Evolutionary conservation across 2,797 vertebrate species (phyloP).

Genomic region (Phoxinus dragarum): DNA sequence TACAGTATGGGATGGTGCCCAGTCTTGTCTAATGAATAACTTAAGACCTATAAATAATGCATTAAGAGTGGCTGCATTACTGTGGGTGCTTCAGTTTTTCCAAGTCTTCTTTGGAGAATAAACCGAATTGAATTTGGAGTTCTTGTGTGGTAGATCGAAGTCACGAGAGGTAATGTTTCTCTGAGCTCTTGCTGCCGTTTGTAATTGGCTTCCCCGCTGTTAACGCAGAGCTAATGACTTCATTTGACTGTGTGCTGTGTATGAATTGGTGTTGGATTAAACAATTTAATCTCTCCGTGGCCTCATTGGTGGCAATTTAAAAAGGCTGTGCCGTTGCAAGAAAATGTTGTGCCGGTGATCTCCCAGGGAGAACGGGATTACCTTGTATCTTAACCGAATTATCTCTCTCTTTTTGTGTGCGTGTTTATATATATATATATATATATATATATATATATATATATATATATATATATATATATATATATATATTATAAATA

Average conservation of each 20-base stretch:
- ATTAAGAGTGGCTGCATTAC: constrained; percentile 50
- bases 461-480: neutral
- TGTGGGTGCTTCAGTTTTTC: constrained; percentile 47
- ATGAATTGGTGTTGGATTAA: constrained; percentile 59
- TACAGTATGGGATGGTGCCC: constrained; percentile 65
- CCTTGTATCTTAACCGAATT: neutral
- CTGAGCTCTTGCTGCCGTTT: constrained; percentile 32
- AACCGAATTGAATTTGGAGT: constrained; percentile 40
- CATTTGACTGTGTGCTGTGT: constrained; percentile 60
- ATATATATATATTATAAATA: too few relatives aligned
- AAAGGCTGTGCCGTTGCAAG: constrained; percentile 61
- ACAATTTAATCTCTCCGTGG: constrained; percentile 62
- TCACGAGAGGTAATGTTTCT: constrained; percentile 30
- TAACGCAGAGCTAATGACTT: constrained; percentile 64
- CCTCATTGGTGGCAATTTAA: constrained; percentile 62
- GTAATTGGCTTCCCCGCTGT: constrained; percentile 57
- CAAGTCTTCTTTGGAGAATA: constrained; percentile 22
- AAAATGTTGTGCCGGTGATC: constrained; percentile 55
- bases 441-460: neutral
- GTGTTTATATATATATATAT: too few relatives aligned
- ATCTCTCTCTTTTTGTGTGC: neutral
- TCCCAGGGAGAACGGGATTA: constrained; percentile 25
- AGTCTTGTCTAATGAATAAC: constrained; percentile 71
- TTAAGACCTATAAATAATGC: constrained; percentile 72
- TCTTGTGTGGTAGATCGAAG: constrained; percentile 22